These are phyloP conservation scores for Zootoca vivipara DNA, from an alignment of 2,113 vertebrate genomes.

Conservation along the genomic window DNA sequence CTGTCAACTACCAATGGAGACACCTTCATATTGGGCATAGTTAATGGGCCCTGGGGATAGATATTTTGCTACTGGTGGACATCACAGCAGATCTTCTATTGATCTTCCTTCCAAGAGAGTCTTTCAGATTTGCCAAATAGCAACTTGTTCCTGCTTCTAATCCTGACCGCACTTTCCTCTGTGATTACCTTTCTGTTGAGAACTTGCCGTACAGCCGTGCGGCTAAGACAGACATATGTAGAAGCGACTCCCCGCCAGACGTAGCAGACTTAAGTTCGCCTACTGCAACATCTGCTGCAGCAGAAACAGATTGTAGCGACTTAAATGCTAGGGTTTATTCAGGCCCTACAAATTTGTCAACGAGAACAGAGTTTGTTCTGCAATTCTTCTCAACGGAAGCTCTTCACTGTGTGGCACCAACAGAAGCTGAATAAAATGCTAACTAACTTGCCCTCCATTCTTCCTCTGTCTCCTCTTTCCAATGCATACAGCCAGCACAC, in stretches of 20 bases:
- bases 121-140: not conserved
- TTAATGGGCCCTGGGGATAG: not conserved
- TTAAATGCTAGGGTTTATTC: not conserved
- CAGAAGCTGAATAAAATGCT: no score
- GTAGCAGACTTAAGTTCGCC: not conserved
- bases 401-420: no score
- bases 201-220: not conserved
- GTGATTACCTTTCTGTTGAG: not conserved
- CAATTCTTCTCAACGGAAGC: no score
- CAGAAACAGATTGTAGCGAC: not conserved
- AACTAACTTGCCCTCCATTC: no score
- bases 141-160: not conserved
- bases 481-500: no score
- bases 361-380: no score
- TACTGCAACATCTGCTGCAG: not conserved
- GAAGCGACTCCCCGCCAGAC: not conserved
- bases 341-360: not conserved
- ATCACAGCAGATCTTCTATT: not conserved
- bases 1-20: not conserved
- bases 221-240: not conserved
- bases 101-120: not conserved
- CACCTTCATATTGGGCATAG: not conserved
- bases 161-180: not conserved
- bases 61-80: not conserved
- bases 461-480: no score